Evolutionary conservation across 2,113 vertebrate genomes (phyloP).

Genomic region (Heterocephalus glaber): DNA sequence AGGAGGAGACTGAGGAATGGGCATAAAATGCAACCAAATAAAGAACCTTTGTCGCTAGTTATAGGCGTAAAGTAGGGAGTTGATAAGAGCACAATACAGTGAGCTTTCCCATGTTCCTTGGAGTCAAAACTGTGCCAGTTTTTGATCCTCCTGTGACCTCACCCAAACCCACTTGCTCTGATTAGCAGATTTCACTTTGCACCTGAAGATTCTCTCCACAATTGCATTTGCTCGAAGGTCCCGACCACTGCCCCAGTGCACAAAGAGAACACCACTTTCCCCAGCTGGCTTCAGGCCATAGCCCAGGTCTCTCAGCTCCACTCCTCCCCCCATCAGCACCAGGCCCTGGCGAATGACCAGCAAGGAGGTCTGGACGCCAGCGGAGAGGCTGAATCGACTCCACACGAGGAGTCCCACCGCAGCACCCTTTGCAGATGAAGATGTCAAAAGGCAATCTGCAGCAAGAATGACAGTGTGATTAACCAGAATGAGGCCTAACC

Average conservation of each 20-base stretch:
- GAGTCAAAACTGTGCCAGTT: not conserved
- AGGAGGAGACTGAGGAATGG: not conserved
- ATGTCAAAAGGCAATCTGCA: conserved; percentile 89
- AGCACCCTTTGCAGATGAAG: conserved; percentile 86
- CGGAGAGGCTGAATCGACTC: conserved; percentile 76
- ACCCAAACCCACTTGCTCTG: not conserved
- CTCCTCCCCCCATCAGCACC: not conserved
- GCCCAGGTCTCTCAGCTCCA: not conserved
- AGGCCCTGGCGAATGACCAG: not conserved
- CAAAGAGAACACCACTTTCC: conserved; percentile 34
- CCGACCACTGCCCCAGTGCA: not conserved
- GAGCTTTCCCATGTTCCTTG: not conserved
- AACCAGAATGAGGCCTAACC: conserved; percentile 88
- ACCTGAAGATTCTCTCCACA: not conserved
- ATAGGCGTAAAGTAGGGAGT: not conserved
- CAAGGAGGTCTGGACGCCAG: conserved; percentile 60
- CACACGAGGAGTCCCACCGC: conserved; percentile 65
- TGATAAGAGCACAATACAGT: not conserved
- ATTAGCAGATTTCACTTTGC: not conserved
- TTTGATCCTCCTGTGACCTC: not conserved
- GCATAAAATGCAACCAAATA: not conserved
- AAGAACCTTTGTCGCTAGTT: not conserved
- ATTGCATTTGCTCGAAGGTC: not conserved
- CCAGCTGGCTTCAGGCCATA: not conserved
- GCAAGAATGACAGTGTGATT: conserved; percentile 89